Evolutionary conservation across 1,140 invertebrate species (phyloP).

Genomic region (Delia radicum): DNA sequence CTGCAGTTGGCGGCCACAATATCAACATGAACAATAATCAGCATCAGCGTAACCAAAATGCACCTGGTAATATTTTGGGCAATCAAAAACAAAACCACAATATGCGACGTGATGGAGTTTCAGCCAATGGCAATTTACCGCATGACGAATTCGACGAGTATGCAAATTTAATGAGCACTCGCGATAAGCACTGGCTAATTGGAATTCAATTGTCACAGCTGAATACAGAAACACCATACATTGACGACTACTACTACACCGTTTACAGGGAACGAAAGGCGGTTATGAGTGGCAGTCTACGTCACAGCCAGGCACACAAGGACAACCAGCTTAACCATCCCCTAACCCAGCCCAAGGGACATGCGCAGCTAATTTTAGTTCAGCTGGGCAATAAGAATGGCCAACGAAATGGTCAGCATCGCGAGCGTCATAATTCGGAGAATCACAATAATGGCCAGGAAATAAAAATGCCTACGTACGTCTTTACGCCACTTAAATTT

Average conservation of each 20-base stretch:
- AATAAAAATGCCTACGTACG: slow-evolving; percentile 57
- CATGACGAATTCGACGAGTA: slow-evolving; percentile 70
- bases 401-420: slow-evolving; percentile 46
- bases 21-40: slow-evolving; percentile 38
- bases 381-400: slow-evolving; percentile 55
- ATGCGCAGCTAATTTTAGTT: slow-evolving; percentile 52
- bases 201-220: slow-evolving; percentile 90
- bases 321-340: slow-evolving; percentile 65
- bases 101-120: slow-evolving; percentile 31
- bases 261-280: slow-evolving; percentile 66
- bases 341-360: slow-evolving; percentile 57
- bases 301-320: slow-evolving; percentile 62
- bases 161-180: slow-evolving; percentile 84
- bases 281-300: slow-evolving; percentile 58
- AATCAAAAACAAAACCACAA: slow-evolving; percentile 13
- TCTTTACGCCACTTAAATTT: slow-evolving; percentile 80
- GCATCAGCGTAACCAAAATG: background rate
- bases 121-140: slow-evolving; percentile 48
- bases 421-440: slow-evolving; percentile 61
- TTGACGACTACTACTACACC: slow-evolving; percentile 84
- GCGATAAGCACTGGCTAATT: slow-evolving; percentile 90
- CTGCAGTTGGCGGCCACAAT: background rate
- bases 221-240: slow-evolving; percentile 80
- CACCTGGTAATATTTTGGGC: background rate
- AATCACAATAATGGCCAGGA: slow-evolving; percentile 52